Evolutionary conservation across 2,113 vertebrate species (phyloP).

Genomic region (Choloepus hoffmanni): DNA sequence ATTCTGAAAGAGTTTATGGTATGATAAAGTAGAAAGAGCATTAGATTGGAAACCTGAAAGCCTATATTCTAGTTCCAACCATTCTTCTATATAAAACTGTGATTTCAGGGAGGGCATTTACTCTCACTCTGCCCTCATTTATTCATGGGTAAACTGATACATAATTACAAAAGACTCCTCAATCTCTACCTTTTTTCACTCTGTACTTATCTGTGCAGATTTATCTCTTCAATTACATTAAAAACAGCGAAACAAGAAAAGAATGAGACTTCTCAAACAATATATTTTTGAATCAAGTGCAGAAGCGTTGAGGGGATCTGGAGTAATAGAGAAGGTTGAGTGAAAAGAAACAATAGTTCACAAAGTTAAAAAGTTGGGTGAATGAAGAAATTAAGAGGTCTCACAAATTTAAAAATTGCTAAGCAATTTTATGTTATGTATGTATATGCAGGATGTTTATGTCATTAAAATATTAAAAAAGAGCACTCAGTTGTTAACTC

Average conservation of each 20-base stretch:
- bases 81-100: background rate
- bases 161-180: background rate
- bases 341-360: background rate
- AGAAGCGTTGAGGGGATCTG: background rate
- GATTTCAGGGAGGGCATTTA: background rate
- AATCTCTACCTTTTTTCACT: background rate
- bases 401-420: background rate
- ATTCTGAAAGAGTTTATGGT: background rate
- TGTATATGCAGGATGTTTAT: background rate
- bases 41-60: background rate
- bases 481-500: background rate
- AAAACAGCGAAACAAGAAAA: background rate
- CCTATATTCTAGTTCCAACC: background rate
- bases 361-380: background rate
- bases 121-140: background rate
- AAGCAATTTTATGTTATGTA: background rate
- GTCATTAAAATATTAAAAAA: background rate
- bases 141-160: background rate
- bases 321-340: background rate
- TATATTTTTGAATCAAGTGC: background rate
- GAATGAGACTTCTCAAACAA: background rate
- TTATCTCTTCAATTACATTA: background rate
- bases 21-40: background rate
- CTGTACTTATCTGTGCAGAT: background rate
- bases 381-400: background rate